Percentiles rank a stretch among this genome's conserved stretches.
These are phyloP conservation scores for Bubo blakistoni DNA, from an alignment of 2,113 vertebrate species.

Conservation along the genomic window DNA sequence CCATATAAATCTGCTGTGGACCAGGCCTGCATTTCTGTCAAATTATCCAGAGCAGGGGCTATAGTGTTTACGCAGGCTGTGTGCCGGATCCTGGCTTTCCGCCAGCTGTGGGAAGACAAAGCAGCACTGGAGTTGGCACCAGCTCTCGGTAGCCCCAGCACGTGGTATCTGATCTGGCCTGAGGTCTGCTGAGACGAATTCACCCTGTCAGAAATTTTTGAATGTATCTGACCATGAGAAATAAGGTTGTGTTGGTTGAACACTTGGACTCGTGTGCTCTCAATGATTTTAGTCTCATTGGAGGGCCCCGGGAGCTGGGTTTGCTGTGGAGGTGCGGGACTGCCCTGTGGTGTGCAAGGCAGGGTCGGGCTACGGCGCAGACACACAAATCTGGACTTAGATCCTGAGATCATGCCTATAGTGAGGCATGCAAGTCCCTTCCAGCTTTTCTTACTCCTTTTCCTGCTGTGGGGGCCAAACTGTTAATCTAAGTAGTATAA, in stretches of 20 bases:
- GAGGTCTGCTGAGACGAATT: background rate
- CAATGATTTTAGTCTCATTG: fast-evolving
- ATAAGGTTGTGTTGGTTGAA: background rate
- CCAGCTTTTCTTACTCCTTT: background rate
- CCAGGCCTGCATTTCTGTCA: background rate
- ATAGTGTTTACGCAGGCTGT: background rate
- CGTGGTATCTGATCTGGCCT: background rate
- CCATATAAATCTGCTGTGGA: background rate
- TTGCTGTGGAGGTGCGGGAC: fast-evolving
- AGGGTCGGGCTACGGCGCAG: fast-evolving
- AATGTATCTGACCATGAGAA: fast-evolving
- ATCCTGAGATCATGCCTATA: background rate
- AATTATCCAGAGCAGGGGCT: background rate
- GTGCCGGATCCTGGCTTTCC: background rate
- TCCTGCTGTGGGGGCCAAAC: background rate
- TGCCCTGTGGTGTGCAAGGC: fast-evolving
- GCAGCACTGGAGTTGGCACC: background rate
- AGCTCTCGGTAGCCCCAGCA: background rate
- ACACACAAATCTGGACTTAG: fast-evolving
- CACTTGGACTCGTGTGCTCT: background rate
- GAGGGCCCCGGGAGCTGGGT: background rate
- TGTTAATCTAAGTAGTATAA: background rate
- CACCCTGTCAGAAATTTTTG: background rate
- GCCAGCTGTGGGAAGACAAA: background rate
- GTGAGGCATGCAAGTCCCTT: fast-evolving